phyloP scores from a whole-genome alignment of 2,113 vertebrate species.

The Oxyruncus cristatus region DNA sequence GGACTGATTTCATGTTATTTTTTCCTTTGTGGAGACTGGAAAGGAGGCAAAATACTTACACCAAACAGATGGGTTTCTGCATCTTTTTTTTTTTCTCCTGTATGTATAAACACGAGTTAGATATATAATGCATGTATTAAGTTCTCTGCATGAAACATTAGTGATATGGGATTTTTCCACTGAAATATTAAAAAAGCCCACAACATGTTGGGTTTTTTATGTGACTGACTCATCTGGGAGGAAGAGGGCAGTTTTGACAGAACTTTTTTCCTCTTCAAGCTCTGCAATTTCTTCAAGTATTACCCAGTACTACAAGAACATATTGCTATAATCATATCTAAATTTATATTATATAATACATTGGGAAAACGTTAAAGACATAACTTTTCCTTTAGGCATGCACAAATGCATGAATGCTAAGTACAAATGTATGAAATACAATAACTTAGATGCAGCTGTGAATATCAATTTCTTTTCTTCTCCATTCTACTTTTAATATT shows the following conservation, averaged over 20 bases:
- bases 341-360: not conserved
- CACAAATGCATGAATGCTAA: not conserved
- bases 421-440: not conserved
- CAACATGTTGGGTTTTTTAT: not conserved
- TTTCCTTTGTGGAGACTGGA: not conserved
- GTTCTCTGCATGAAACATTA: not conserved
- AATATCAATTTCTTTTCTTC: not conserved
- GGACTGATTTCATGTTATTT: not conserved
- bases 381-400: not conserved
- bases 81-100: not conserved
- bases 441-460: not conserved
- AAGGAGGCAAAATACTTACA: not conserved
- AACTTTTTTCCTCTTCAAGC: not conserved
- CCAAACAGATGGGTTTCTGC: not conserved
- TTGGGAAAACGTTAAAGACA: not conserved
- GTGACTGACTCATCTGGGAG: not conserved
- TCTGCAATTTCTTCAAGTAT: not conserved
- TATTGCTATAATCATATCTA: not conserved
- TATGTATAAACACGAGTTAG: not conserved
- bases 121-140: not conserved
- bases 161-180: not conserved
- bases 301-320: not conserved
- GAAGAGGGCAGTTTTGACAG: not conserved
- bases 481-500: not conserved
- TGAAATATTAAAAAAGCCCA: not conserved